Evolutionary conservation across 2,113 vertebrate genomes (phyloP), one percentile per base, ranked within the genome.

Genomic region (Terrapene triunguis): DNA sequence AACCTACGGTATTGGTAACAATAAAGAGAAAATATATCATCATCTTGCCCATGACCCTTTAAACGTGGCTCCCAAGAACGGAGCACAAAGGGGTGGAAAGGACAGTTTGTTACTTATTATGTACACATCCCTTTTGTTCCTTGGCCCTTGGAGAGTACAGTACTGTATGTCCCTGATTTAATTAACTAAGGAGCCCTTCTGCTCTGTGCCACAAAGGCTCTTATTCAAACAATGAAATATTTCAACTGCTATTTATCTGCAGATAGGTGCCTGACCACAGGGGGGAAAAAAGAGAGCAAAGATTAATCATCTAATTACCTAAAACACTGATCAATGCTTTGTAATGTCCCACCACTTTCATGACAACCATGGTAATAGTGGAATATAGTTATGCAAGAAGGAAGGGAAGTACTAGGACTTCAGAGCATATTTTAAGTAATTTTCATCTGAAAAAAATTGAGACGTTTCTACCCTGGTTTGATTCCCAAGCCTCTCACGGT

Each of bases 171-270:
- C 95, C 93, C 91, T 80, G 91, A 89, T 76, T 97, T 97, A 98
- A 97, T 97, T 97, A 96, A 97, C 95, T 96, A 94, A 98, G 96
- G 92, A 95, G 95, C 91, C 84, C 94, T 96, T 84, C 94, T 90
- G 89, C 83, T 97, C 95, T 76, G 81, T 90, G 90, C 89, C 89
- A 88, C 94, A 90, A 93, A 92, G 79, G 7, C 35, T 11, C 89
- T 42, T 90, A 93, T 92, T 98, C 93, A 96, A 96, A 96, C 85
- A 88, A 83, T 84, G 35, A 14, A 84, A 93, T 82, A 95, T 94
- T 80, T 96, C 92, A 94, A 90, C 94, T 29, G 72, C 93, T 92
- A 51, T 89, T 94, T 96, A 95, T 97, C 94, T 96, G 93, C 76
- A 88, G 95, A 97, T 92, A 95, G 95, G 90, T 94, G 92, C 93